Base-by-base conservation (phyloP, 2,113 vertebrate species). In the Clarias macrocephalus region DNA sequence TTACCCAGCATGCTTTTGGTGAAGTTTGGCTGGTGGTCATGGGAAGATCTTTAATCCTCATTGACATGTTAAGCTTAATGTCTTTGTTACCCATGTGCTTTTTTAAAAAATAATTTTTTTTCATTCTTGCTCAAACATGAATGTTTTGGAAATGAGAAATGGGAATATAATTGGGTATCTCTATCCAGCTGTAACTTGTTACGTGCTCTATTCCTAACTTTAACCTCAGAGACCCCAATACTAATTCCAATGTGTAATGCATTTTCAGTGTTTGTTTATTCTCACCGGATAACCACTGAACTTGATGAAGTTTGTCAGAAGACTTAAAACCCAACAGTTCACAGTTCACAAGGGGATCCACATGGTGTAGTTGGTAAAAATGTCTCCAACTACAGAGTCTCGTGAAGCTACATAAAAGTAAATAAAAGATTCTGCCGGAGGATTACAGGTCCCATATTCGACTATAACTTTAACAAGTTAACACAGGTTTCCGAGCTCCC, bases 1-100 rank as follows among this genome's bases (percentile, higher is more conserved):
- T 85, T 85, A 76, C 57, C 48, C 65, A 72, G 63, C 5, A 54
- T n/a, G 84, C 56, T 77, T 62, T 33, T 86, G 30, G 59, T 68
- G 48, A 66, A 25, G 65, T 25, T 54, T 48, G 28, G 30, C 6
- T 65, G 57, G 80, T 10, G 37, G 30, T 88, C 56, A 48, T 25
- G n/a, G 59, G 13, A 19, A 59, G 33, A 52, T 30, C 48, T 16
- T 6, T 2, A 52, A 25, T 11, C n/a, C 42, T 15, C 65, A 15
- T 37, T 21, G 42, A n/a, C 23, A 1, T 23, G 42, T 25, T n/a
- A 11, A 21, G 19, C 21, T 42, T 9, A 21, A 73, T 3, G 2
- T 76, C 19, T 23, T 42, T 75, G 9, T 75, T 48, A 70, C 33
- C 68, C 16, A 70, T 37, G 3, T 33, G 5, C 30, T 33, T 33